Base-by-base conservation (phyloP, 1,140 invertebrate genomes). In the Tenebrio molitor region DNA sequence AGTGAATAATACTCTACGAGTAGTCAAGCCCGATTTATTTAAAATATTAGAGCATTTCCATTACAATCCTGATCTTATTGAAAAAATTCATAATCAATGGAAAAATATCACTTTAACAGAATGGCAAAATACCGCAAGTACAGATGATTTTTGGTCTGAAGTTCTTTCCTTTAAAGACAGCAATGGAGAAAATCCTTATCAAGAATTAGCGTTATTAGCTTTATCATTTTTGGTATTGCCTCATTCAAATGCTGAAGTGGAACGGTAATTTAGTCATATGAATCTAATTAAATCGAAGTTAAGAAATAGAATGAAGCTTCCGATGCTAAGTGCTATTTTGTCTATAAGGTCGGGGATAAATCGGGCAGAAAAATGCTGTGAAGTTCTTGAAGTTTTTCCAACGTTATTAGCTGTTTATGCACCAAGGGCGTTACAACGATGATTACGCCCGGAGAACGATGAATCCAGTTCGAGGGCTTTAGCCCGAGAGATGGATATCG, bases 241-340 rank as follows among this genome's bases (percentile, higher is more conserved):
- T 6, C 16, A 71, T 65, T 65, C 72, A 46, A 74, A 74, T 71
- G 72, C 62, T 8, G 64, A 74, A 66, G 65, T 74, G 10, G 69
- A 71, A 19, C 16, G 50, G 19, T 19, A 46, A 16, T 74, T 70
- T 19, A 72, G 70, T 15, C 21, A 72, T 62, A 34, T 53, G 15
- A 73, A 71, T 29, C 8, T 71, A 29, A 29, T 29, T 29, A 29
- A 29, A 29, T 4, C 25, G 8, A 29, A 29, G n/a, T n/a, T n/a
- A n/a, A n/a, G n/a, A n/a, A n/a, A n/a, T n/a, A n/a, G n/a, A n/a
- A n/a, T n/a, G n/a, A n/a, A n/a, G n/a, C n/a, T n/a, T n/a, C n/a
- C n/a, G n/a, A n/a, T n/a, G n/a, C n/a, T n/a, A n/a, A n/a, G n/a
- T n/a, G n/a, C n/a, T n/a, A n/a, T n/a, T n/a, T n/a, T n/a, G n/a